A percentile compares a stretch with the other conserved stretches of the same genome.
Evolutionary conservation across 2,888 invertebrate genomes (phyloP).

Genomic region (Cylindroiulus punctatus): DNA sequence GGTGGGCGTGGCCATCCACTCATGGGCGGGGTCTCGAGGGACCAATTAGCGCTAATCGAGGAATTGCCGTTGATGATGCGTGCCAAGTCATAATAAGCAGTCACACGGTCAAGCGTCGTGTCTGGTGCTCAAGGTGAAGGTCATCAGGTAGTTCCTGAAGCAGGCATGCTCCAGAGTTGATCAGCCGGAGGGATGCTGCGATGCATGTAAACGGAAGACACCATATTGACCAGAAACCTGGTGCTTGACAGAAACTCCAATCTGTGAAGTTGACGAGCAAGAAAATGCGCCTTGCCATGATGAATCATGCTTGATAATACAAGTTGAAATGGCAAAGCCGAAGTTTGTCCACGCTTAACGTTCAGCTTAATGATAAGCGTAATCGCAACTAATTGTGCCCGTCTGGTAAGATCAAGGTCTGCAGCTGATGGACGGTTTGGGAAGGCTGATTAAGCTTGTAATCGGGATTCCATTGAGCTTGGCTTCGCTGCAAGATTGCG

Average conservation of each 20-base stretch:
- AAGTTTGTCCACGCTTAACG: not conserved
- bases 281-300: no score
- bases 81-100: no score
- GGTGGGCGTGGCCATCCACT: not conserved
- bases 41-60: not conserved
- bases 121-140: not conserved
- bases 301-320: no score
- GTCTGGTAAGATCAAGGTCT: constrained; percentile 18
- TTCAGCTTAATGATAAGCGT: not conserved
- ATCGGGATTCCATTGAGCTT: not conserved
- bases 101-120: not conserved
- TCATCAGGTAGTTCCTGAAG: not conserved
- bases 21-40: not conserved
- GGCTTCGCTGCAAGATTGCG: not conserved
- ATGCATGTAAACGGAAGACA: no score
- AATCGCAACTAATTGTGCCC: not conserved
- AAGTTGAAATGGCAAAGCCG: no score
- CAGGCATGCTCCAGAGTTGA: not conserved
- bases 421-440: not conserved
- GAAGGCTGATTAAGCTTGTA: not conserved
- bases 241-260: no score
- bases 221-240: no score
- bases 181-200: no score
- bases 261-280: no score
- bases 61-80: not conserved